Conservation (phyloP, 2,888 invertebrate species). For the Peribatodes rhomboidaria region DNA sequence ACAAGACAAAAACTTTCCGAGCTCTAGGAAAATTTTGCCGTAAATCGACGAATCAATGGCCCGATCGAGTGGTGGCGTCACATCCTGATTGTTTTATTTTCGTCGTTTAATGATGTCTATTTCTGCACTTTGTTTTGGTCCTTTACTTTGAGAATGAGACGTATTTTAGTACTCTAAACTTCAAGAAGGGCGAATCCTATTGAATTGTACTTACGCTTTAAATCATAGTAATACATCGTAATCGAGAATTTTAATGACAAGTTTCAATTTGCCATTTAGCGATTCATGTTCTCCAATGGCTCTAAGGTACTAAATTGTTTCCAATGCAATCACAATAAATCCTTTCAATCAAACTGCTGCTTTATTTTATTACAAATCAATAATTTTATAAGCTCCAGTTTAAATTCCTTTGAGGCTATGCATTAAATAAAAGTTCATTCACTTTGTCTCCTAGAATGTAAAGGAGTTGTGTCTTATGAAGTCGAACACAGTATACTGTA, state of each 20-base stretch:
- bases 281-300: neutral
- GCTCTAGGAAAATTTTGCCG: conserved; percentile 48
- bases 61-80: conserved; percentile 34
- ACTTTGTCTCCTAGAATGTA: conserved; percentile 12
- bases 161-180: too few relatives aligned
- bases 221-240: neutral
- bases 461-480: neutral
- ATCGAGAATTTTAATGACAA: neutral
- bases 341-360: conserved; percentile 5
- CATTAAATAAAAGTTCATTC: conserved; percentile 25
- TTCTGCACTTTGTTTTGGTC: conserved; percentile 6
- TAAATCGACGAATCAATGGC: conserved; percentile 47
- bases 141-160: neutral
- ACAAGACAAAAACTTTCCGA: conserved; percentile 53
- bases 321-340: conserved; percentile 15
- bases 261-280: neutral
- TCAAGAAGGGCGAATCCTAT: too few relatives aligned
- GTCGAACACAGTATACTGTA: conserved; percentile 4
- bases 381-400: conserved; percentile 26
- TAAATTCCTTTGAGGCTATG: conserved; percentile 12
- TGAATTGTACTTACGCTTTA: neutral
- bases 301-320: conserved; percentile 5
- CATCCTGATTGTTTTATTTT: conserved; percentile 35
- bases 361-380: conserved; percentile 22
- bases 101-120: conserved; percentile 13